Evolutionary conservation across 2,113 vertebrate genomes (phyloP).

Genomic region (Crotalus horridus): DNA sequence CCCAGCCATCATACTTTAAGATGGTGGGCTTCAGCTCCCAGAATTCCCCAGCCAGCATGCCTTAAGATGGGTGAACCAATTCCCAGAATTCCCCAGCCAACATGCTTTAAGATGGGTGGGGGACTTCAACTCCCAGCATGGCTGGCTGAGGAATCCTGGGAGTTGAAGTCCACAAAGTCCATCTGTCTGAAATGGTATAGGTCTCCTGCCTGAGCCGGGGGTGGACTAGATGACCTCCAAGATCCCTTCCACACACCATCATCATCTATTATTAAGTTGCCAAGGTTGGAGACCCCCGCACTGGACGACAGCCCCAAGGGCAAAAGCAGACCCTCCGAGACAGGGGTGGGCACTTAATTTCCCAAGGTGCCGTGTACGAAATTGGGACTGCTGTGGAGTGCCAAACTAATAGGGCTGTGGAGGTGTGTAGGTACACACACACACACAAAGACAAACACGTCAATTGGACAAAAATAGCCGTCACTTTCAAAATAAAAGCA

Average conservation of each 20-base stretch:
- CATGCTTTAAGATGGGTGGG: too few species aligned
- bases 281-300: neutral
- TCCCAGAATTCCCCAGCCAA: too few species aligned
- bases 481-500: neutral
- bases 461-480: neutral
- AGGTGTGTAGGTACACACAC: fast-evolving
- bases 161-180: neutral
- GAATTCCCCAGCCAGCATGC: fast-evolving
- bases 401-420: neutral
- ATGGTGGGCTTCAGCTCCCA: too few species aligned
- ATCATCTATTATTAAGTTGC: too few species aligned
- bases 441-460: neutral
- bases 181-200: too few species aligned
- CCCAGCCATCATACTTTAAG: too few species aligned
- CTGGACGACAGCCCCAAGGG: neutral
- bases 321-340: neutral
- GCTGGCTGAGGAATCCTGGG: neutral
- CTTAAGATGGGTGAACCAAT: too few species aligned
- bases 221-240: too few species aligned
- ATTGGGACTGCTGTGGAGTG: neutral
- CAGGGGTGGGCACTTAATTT: neutral
- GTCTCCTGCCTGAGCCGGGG: too few species aligned
- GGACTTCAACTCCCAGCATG: neutral
- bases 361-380: neutral
- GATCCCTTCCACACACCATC: too few species aligned